Evolutionary conservation across 2,113 vertebrate species (phyloP).

Genomic region (Muntiacus reevesi): DNA sequence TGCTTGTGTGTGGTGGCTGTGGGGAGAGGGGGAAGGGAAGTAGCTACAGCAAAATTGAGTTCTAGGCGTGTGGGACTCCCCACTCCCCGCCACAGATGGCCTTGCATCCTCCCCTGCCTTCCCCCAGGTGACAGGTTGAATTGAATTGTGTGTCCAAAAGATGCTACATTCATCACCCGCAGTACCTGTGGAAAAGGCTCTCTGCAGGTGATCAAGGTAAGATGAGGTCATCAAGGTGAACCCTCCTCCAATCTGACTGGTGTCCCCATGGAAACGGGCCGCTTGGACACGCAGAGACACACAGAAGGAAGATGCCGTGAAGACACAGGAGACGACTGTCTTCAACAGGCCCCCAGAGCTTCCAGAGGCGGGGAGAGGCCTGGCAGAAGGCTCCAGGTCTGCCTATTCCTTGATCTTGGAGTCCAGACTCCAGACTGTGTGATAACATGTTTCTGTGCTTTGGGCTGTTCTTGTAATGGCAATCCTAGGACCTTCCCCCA

Average conservation of each 20-base stretch:
- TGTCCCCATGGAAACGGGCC: background rate
- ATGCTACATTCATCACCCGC: too few species aligned
- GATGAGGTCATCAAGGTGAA: background rate
- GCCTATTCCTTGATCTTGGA: background rate
- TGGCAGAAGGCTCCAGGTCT: background rate
- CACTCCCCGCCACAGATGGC: accelerated
- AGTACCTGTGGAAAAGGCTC: background rate
- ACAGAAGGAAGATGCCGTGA: background rate
- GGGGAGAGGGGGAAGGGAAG: background rate
- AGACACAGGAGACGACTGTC: accelerated
- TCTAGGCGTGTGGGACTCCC: background rate
- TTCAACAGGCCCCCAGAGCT: background rate
- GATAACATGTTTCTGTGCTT: accelerated
- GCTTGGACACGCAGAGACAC: background rate
- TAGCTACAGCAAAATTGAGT: accelerated
- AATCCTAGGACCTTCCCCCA: background rate
- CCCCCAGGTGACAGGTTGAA: background rate
- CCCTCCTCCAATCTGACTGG: background rate
- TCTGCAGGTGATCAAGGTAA: background rate
- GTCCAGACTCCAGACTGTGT: background rate
- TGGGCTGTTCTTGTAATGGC: background rate
- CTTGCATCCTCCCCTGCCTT: background rate
- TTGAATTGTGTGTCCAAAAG: background rate
- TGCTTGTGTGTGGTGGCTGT: accelerated
- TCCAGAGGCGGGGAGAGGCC: accelerated